A percentile compares a stretch with the other conserved stretches of the same genome.
Conservation (phyloP, 2,888 invertebrate species). For the Cheilosia impressa region DNA sequence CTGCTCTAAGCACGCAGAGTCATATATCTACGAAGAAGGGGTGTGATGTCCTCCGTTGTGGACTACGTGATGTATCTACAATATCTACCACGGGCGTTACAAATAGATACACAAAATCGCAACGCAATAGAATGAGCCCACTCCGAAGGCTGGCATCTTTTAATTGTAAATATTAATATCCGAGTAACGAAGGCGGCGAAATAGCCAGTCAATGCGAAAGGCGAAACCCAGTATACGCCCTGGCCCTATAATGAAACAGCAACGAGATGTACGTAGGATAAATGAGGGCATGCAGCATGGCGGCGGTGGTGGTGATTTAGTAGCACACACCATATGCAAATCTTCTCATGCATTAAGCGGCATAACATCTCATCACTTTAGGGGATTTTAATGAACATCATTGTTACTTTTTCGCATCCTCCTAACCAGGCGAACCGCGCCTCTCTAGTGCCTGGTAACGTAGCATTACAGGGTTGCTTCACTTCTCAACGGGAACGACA, state of each 20-base stretch:
- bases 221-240: conserved; percentile 9
- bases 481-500: conserved; percentile 29
- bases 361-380: conserved; percentile 66
- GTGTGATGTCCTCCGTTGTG: conserved; percentile 14
- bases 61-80: background rate
- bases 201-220: conserved; percentile 51
- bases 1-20: conserved; percentile 22
- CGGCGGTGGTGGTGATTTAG: conserved; percentile 48
- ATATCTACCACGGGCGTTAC: too few relatives aligned
- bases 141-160: conserved; percentile 10
- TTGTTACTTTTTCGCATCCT: conserved; percentile 50
- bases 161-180: conserved; percentile 73
- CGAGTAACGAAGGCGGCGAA: conserved; percentile 55
- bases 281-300: conserved; percentile 13
- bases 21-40: conserved; percentile 40
- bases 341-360: conserved; percentile 68
- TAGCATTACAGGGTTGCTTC: conserved; percentile 19
- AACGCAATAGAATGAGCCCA: conserved; percentile 18
- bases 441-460: conserved; percentile 16
- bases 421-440: background rate
- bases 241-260: background rate
- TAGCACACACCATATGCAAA: conserved; percentile 71
- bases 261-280: background rate
- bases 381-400: conserved; percentile 71
- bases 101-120: conserved; percentile 33